Conservation (phyloP, 2,888 invertebrate genomes). For the Pterostichus niger region DNA sequence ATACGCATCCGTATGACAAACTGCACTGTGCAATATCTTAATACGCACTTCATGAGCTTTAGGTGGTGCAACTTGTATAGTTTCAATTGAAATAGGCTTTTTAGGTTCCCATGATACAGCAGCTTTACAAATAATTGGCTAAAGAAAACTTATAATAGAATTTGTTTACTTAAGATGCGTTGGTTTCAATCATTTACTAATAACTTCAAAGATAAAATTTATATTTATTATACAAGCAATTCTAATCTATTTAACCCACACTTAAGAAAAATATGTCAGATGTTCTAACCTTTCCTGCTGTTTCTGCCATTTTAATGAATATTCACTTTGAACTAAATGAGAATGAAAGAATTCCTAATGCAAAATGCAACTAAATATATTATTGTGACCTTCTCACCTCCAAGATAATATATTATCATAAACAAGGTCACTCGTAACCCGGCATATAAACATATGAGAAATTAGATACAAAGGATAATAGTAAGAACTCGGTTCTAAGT, state of each 20-base stretch:
- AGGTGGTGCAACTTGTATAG: slow-evolving; percentile 96
- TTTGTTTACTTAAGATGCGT: background rate
- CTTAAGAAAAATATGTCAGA: background rate
- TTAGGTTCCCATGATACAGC: slow-evolving; percentile 98
- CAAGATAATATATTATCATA: no score
- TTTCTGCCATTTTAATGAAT: slow-evolving; percentile 39
- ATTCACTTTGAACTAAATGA: background rate
- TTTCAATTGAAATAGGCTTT: slow-evolving; percentile 92
- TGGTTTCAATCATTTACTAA: no score
- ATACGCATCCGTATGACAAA: slow-evolving; percentile 97
- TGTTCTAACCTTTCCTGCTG: slow-evolving; percentile 53
- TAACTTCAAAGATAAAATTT: no score
- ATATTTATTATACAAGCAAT: no score
- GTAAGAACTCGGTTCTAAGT: no score
- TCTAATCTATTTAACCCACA: background rate
- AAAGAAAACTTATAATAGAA: slow-evolving; percentile 63
- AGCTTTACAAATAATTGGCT: slow-evolving; percentile 91
- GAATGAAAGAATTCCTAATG: no score
- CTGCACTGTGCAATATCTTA: slow-evolving; percentile 87
- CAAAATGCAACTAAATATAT: no score
- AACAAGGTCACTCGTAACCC: no score
- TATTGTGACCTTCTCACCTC: no score
- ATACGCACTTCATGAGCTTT: slow-evolving; percentile 94
- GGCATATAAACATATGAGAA: no score
- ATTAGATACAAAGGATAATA: no score